Percentiles rank a stretch among this genome's conserved stretches.
Conservation (phyloP, 2,113 vertebrate species). For the Tragelaphus buxtoni region DNA sequence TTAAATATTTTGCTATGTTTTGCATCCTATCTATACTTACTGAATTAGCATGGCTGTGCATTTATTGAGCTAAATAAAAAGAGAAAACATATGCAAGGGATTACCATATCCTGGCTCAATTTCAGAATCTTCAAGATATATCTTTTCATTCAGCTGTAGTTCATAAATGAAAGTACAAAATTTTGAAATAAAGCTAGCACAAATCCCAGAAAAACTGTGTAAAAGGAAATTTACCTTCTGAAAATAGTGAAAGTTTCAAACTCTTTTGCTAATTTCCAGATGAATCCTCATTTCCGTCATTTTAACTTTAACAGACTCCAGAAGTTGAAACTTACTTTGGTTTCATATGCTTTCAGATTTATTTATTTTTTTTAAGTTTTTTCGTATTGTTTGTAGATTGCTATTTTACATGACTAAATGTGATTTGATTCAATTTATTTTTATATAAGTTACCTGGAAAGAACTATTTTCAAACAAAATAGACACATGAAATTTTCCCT, state of each 20-base stretch:
- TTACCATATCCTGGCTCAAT: background rate
- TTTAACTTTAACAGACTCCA: constrained; percentile 7
- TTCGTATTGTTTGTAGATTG: background rate
- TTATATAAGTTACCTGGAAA: background rate
- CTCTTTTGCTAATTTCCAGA: background rate
- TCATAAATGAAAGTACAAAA: background rate
- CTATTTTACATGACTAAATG: background rate
- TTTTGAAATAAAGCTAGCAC: background rate
- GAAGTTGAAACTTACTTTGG: background rate
- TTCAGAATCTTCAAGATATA: background rate
- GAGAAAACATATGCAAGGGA: background rate
- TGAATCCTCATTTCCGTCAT: background rate
- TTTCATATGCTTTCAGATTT: constrained; percentile 15
- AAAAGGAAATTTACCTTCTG: background rate
- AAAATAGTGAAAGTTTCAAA: constrained; percentile 1
- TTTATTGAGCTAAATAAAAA: constrained; percentile 1
- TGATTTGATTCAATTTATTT: background rate
- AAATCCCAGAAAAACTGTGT: background rate
- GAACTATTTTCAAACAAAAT: background rate
- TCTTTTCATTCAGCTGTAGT: background rate
- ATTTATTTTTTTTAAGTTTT: background rate
- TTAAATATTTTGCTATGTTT: background rate
- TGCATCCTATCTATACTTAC: background rate
- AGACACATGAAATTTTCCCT: background rate
- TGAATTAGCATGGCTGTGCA: background rate